Evolutionary conservation across 1,140 invertebrate species (phyloP).

Genomic region (Cotesia chilonis): DNA sequence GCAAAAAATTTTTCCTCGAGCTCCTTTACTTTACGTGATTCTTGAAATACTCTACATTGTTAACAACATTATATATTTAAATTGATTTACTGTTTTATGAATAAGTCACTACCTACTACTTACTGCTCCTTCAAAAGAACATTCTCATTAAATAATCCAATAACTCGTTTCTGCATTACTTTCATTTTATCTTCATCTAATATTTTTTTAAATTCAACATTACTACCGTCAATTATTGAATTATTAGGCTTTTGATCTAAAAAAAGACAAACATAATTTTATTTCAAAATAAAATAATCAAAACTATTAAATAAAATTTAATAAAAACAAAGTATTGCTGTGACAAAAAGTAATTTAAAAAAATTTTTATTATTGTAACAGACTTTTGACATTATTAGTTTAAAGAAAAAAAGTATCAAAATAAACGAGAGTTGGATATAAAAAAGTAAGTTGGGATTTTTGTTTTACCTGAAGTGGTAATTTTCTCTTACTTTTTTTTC

Average conservation of each 20-base stretch:
- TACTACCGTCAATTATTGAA: neutral
- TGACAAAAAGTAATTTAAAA: too few species aligned
- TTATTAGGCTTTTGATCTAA: neutral
- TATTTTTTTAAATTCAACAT: conserved; percentile 12
- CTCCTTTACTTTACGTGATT: conserved; percentile 15
- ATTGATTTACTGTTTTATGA: neutral
- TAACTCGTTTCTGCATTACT: conserved; percentile 22
- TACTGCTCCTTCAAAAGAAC: conserved; percentile 16
- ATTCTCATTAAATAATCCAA: conserved; percentile 31
- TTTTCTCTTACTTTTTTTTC: neutral
- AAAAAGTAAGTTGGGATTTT: neutral
- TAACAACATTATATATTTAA: neutral
- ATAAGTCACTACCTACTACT: conserved; percentile 10
- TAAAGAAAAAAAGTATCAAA: neutral
- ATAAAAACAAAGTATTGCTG: too few species aligned
- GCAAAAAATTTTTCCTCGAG: conserved; percentile 33
- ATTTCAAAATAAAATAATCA: too few species aligned
- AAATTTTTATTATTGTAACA: too few species aligned
- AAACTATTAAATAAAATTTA: too few species aligned
- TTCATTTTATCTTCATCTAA: conserved; percentile 27
- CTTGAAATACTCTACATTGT: conserved; percentile 19
- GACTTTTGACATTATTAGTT: too few species aligned
- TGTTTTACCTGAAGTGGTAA: conserved; percentile 10
- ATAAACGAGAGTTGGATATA: neutral
- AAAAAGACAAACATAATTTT: neutral